Conservation (phyloP, 2,888 invertebrate species). For the Monopis laevigella region DNA sequence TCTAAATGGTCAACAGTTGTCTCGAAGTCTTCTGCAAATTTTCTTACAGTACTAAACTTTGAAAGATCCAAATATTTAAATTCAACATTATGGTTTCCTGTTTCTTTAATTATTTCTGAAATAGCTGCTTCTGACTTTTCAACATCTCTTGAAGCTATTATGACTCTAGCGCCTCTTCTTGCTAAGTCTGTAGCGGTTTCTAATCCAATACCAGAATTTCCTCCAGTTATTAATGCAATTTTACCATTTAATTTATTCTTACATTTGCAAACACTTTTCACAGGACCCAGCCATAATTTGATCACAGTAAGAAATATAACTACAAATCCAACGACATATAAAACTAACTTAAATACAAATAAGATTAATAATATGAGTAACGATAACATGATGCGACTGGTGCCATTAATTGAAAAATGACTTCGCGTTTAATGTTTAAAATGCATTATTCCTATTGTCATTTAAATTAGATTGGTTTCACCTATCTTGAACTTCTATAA, state of each 20-base stretch:
- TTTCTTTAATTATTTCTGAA: constrained; percentile 73
- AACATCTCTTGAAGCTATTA: constrained; percentile 81
- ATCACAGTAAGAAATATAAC: constrained; percentile 17
- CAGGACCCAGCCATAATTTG: constrained; percentile 25
- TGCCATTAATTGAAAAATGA: neutral
- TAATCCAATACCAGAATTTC: constrained; percentile 84
- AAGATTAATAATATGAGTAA: neutral
- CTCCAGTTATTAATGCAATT: constrained; percentile 79
- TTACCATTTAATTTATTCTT: constrained; percentile 53
- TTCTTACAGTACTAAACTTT: constrained; percentile 57
- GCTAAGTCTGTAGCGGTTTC: constrained; percentile 79
- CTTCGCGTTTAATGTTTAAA: constrained; percentile 1
- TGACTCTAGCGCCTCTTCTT: constrained; percentile 70
- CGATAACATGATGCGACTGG: neutral
- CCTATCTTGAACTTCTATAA: no score
- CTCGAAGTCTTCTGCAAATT: constrained; percentile 70
- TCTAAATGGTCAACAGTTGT: constrained; percentile 58
- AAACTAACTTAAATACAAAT: constrained; percentile 14
- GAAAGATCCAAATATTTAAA: constrained; percentile 60
- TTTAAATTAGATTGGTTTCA: no score
- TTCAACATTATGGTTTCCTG: constrained; percentile 75
- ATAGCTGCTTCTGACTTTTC: constrained; percentile 74
- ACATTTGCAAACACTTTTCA: constrained; percentile 35
- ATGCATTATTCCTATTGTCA: neutral
- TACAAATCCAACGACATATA: constrained; percentile 15